These are phyloP conservation scores for Lithosia quadra DNA, from an alignment of 2,888 invertebrate species.

Conservation along the genomic window DNA sequence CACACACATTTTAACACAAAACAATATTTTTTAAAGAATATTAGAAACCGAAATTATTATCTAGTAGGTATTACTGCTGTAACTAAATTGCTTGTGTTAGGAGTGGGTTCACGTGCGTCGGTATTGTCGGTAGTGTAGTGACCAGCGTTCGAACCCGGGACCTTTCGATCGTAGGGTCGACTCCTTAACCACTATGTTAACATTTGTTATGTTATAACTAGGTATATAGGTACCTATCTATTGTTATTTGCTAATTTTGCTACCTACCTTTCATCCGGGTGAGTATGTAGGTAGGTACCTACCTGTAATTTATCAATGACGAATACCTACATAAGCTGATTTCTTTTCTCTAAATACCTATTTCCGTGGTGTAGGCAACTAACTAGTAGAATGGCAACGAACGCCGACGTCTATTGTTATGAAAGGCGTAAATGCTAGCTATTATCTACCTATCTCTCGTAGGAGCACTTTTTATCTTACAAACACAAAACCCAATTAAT, in stretches of 20 bases:
- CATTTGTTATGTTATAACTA: conserved; percentile 38
- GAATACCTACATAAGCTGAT: conserved; percentile 58
- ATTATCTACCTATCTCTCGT: conserved; percentile 20
- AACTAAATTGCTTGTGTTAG: too few relatives aligned
- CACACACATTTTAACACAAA: too few relatives aligned
- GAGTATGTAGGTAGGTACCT: too few relatives aligned
- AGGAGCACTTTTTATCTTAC: conserved; percentile 1
- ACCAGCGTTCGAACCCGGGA: neutral
- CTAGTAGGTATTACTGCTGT: too few relatives aligned
- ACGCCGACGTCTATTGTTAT: conserved; percentile 56
- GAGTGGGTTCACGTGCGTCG: neutral
- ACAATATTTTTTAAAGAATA: too few relatives aligned
- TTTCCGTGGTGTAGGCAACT: conserved; percentile 56
- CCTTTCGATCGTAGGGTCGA: neutral
- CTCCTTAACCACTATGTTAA: conserved; percentile 15
- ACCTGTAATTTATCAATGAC: conserved; percentile 50
- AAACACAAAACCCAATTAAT: conserved; percentile 7
- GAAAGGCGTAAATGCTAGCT: conserved; percentile 28
- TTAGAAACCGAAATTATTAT: too few relatives aligned
- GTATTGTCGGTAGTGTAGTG: too few relatives aligned
- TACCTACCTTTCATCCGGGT: conserved; percentile 51
- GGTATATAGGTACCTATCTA: conserved; percentile 23
- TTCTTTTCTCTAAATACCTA: conserved; percentile 69
- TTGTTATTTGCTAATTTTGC: conserved; percentile 28
- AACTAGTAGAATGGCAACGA: conserved; percentile 60